Evolutionary conservation across 2,888 invertebrate species (phyloP).

Genomic region (Blastobasis lacticolella): DNA sequence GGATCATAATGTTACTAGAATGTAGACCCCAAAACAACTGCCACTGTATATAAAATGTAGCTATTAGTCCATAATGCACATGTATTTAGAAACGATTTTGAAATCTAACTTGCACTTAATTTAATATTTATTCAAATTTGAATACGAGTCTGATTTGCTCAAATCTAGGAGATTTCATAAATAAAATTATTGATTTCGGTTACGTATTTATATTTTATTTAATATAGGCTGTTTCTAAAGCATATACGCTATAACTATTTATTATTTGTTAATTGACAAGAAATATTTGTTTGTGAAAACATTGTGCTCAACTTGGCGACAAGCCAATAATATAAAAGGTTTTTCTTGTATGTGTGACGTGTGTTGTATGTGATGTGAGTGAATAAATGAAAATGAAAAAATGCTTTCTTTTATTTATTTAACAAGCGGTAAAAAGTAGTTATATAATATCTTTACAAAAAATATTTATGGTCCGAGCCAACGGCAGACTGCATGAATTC

Average conservation of each 20-base stretch:
- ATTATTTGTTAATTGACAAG: too few species aligned
- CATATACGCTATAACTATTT: too few species aligned
- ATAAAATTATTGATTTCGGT: too few species aligned
- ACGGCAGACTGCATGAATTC: too few species aligned
- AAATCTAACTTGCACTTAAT: slow-evolving; percentile 24
- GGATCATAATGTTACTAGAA: slow-evolving; percentile 14
- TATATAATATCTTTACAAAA: not conserved
- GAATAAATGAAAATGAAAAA: slow-evolving; percentile 32
- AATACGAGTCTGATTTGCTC: slow-evolving; percentile 43
- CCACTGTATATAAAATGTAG: slow-evolving; percentile 34
- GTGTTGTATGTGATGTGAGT: slow-evolving; percentile 25
- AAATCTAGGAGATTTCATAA: slow-evolving; percentile 25
- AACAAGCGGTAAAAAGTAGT: not conserved
- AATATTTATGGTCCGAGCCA: too few species aligned
- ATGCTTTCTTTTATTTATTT: slow-evolving; percentile 14
- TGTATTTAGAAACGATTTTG: slow-evolving; percentile 11
- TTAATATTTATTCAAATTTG: slow-evolving; percentile 1
- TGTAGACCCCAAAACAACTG: slow-evolving; percentile 31
- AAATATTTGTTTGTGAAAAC: too few species aligned
- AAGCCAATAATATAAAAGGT: too few species aligned
- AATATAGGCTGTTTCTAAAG: too few species aligned
- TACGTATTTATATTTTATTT: too few species aligned
- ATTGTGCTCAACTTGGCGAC: too few species aligned
- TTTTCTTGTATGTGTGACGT: slow-evolving; percentile 20
- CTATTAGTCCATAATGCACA: slow-evolving; percentile 33